Base-by-base conservation (phyloP, 2,888 invertebrate species). In the Agonopterix alstromeriana region DNA sequence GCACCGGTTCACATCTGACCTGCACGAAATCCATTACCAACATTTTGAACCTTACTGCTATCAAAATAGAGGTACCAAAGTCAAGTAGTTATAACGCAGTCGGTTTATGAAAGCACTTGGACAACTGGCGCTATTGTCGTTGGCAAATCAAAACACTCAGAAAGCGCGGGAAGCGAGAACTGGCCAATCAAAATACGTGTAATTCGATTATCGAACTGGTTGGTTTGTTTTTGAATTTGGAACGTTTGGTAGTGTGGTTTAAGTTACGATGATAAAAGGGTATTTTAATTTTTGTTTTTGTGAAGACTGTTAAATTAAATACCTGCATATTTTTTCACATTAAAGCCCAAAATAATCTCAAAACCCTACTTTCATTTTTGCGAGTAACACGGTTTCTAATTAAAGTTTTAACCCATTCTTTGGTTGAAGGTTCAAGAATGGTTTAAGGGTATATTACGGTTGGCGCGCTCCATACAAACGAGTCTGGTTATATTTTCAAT, bases 101-200 rank as follows among this genome's bases (percentile, higher is more conserved):
- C 53, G 55, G 75, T 75, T 75, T 77, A 71, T 70, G 71, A 75
- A 80, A 86, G 74, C 82, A 86, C 84, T 86, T 75, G 68, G 62
- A 71, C 85, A 84, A 71, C 77, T 79, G 83, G 69, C 73, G 66
- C 73, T 70, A 75, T 73, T 76, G 81, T 77, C 66, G 62, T 62
- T 67, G 66, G 60, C 77, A 72, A 84, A 82, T 81, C 80, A 79
- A 82, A 86, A 82, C 82, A 85, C 82, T 84, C 58, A 56, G 64
- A 70, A 68, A 68, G 61, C 70, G 67, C 73, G 72, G 68, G 64
- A 67, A 66, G 65, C 64, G 70, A 67, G 67, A 70, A 62, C 68
- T 71, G 77, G 70, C 81, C 83, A 85, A 85, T 86, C 81, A 82
- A 82, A 87, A 86, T 73, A 85, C 53, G 63, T 55, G 53, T 82